Conservation (phyloP, 2,797 vertebrate species). For the Mallotus villosus region DNA sequence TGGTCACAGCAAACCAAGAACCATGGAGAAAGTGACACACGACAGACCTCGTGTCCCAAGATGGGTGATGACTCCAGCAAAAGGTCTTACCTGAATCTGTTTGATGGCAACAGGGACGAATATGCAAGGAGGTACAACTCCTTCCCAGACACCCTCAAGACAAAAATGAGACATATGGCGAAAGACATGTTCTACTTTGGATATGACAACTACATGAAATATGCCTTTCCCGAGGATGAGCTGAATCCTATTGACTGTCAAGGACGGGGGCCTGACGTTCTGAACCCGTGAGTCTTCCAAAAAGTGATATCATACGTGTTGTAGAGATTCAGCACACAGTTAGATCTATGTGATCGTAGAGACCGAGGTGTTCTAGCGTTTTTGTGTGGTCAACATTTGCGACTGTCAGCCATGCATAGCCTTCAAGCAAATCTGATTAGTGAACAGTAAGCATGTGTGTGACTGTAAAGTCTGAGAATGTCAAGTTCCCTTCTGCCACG, state of each 20-base stretch:
- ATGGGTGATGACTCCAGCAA: constrained; percentile 49
- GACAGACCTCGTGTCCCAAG: constrained; percentile 44
- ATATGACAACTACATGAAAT: constrained; percentile 97
- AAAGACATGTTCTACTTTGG: constrained; percentile 95
- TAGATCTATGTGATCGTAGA: background rate
- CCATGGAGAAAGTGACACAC: constrained; percentile 49
- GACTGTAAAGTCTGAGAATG: too few relatives aligned
- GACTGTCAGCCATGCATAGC: background rate
- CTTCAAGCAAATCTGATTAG: constrained; percentile 3
- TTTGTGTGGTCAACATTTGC: constrained; percentile 9
- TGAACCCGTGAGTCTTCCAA: constrained; percentile 87
- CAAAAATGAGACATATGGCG: constrained; percentile 86
- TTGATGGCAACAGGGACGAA: constrained; percentile 79
- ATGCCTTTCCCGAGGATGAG: constrained; percentile 95
- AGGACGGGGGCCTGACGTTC: constrained; percentile 90
- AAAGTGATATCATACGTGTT: background rate
- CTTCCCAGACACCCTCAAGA: constrained; percentile 83
- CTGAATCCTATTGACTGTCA: constrained; percentile 94
- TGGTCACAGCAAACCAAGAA: constrained; percentile 64
- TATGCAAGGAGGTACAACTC: constrained; percentile 86
- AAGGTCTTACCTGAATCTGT: constrained; percentile 77
- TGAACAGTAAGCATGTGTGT: constrained; percentile 1
- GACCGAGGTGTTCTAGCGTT: background rate
- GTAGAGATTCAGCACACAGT: background rate
- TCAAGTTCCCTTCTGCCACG: too few relatives aligned